phyloP scores from a whole-genome alignment of 2,113 vertebrate genomes.

The Pseudorhombus dupliciocellatus region DNA sequence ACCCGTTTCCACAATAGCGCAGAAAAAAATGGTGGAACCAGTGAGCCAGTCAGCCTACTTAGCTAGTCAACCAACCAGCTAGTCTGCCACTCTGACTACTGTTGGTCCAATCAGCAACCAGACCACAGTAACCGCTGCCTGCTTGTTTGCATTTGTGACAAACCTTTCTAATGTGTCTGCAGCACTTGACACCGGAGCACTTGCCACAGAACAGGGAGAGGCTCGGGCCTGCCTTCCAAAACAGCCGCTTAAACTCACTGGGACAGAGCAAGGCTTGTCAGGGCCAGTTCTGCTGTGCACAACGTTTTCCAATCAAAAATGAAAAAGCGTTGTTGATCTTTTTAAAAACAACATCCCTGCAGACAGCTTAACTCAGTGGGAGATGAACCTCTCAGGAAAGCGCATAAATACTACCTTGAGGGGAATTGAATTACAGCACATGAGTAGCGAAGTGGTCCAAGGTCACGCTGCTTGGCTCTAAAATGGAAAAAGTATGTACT shows the following conservation, averaged over 20 bases:
- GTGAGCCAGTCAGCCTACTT: slow-evolving; percentile 1
- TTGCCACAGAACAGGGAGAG: slow-evolving; percentile 45
- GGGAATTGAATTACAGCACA: slow-evolving; percentile 20
- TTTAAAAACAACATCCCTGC: slow-evolving; percentile 6
- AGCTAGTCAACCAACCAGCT: background rate
- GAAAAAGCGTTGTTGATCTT: slow-evolving; percentile 12
- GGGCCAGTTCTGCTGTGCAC: slow-evolving; percentile 4
- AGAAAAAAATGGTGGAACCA: slow-evolving; percentile 22
- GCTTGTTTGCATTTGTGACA: slow-evolving; percentile 56
- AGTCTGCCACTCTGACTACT: slow-evolving; percentile 5
- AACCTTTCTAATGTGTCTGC: slow-evolving; percentile 33
- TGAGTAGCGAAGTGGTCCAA: slow-evolving; percentile 16
- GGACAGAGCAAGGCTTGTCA: slow-evolving; percentile 16
- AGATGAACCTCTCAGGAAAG: slow-evolving; percentile 6
- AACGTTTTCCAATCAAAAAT: background rate
- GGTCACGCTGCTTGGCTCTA: background rate
- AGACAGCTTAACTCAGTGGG: slow-evolving; percentile 16
- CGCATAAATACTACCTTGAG: slow-evolving; percentile 14
- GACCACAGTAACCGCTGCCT: slow-evolving; percentile 31
- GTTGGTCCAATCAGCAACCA: slow-evolving; percentile 6
- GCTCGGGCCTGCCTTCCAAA: slow-evolving; percentile 21
- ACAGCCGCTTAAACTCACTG: slow-evolving; percentile 6
- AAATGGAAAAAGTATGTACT: slow-evolving; percentile 10
- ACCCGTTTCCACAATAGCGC: slow-evolving; percentile 71
- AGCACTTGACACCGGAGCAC: slow-evolving; percentile 23